Conservation (phyloP, 2,797 vertebrate species). For the Rachycentron canadum region DNA sequence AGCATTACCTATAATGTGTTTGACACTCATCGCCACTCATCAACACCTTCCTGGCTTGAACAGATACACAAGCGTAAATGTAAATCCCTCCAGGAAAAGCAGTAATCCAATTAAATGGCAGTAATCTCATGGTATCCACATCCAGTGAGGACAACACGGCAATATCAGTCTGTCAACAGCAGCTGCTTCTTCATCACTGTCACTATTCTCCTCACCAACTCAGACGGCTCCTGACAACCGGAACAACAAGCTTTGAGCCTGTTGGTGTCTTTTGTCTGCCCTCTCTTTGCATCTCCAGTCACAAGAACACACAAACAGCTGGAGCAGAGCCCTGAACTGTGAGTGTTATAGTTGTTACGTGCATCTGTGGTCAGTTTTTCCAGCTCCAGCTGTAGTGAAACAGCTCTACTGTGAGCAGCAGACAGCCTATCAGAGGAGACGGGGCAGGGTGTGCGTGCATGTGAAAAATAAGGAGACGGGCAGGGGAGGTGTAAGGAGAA, state of each 20-base stretch:
- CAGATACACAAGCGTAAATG: background rate
- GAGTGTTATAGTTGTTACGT: constrained; percentile 41
- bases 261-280: background rate
- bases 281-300: background rate
- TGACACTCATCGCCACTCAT: constrained; percentile 52
- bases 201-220: constrained; percentile 18
- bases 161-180: constrained; percentile 6
- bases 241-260: background rate
- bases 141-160: background rate
- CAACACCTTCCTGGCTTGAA: constrained; percentile 16
- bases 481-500: background rate
- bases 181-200: constrained; percentile 38
- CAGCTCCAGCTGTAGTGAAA: constrained; percentile 67
- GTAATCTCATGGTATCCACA: constrained; percentile 43
- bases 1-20: constrained; percentile 70
- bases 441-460: constrained; percentile 27
- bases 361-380: constrained; percentile 75
- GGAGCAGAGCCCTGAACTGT: constrained; percentile 30
- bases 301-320: background rate
- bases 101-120: constrained; percentile 37
- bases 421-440: constrained; percentile 55
- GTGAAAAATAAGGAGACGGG: constrained; percentile 6
- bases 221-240: constrained; percentile 15
- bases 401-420: constrained; percentile 34
- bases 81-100: constrained; percentile 37